Evolutionary conservation across 2,113 vertebrate genomes (phyloP).

Genomic region (Hydropotes inermis): DNA sequence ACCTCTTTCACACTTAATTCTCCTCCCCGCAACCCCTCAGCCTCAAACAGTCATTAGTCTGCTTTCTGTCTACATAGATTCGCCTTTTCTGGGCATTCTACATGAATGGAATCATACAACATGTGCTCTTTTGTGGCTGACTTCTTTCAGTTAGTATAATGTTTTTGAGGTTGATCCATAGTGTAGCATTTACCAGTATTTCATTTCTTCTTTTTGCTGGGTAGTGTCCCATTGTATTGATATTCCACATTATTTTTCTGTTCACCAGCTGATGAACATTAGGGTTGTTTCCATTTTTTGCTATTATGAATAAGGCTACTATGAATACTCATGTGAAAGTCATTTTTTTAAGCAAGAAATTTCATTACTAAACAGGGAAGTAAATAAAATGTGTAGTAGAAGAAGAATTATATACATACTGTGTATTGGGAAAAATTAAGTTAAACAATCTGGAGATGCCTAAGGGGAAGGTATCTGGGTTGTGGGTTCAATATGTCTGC

Average conservation of each 20-base stretch:
- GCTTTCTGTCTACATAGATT: background rate
- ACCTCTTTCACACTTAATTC: background rate
- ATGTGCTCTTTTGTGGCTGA: background rate
- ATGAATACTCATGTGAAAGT: background rate
- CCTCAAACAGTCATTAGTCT: background rate
- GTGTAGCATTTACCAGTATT: background rate
- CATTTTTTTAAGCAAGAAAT: slow-evolving; percentile 13
- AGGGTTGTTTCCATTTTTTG: background rate
- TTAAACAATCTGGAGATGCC: background rate
- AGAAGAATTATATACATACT: background rate
- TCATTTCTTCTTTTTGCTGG: background rate
- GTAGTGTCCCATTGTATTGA: background rate
- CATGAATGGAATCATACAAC: background rate
- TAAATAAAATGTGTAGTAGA: background rate
- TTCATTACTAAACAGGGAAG: background rate
- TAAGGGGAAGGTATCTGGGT: background rate
- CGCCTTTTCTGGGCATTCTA: background rate
- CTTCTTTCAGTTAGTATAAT: background rate
- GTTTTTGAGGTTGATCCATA: background rate
- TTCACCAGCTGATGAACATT: background rate
- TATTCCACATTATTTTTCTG: background rate
- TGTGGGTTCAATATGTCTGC: background rate
- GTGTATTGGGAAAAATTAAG: background rate
- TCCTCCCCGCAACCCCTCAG: background rate
- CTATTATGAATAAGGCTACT: background rate